These are phyloP conservation scores for Muscicapa comitata DNA, from an alignment of 2,797 vertebrate species.

Conservation along the genomic window DNA sequence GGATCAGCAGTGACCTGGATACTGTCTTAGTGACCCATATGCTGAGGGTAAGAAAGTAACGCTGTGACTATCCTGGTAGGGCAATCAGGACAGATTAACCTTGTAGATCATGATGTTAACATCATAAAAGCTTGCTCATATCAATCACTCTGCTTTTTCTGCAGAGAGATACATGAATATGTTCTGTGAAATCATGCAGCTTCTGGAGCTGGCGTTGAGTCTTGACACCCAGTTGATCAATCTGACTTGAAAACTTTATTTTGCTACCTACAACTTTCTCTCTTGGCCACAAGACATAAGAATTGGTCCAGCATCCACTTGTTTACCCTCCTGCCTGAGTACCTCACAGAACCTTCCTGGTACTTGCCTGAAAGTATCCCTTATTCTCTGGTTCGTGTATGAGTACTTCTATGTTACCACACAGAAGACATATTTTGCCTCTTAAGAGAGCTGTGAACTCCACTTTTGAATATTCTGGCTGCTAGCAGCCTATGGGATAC, in stretches of 20 bases:
- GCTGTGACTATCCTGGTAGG: background rate
- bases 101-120: background rate
- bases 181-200: background rate
- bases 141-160: background rate
- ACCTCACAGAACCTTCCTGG: background rate
- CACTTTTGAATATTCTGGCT: background rate
- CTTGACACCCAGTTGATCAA: background rate
- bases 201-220: background rate
- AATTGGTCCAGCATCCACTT: background rate
- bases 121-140: background rate
- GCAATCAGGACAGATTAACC: background rate
- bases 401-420: background rate
- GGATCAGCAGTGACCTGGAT: fast-evolving
- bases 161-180: background rate
- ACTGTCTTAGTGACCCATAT: background rate
- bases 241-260: background rate
- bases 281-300: background rate
- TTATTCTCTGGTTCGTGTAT: background rate
- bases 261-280: background rate
- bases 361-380: background rate
- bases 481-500: background rate
- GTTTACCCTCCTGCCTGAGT: background rate
- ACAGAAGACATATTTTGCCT: background rate
- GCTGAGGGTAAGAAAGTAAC: background rate
- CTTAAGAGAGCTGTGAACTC: background rate